Evolutionary conservation across 2,113 vertebrate genomes (phyloP), one percentile per base, ranked within the genome.

Genomic region (Halichoerus grypus): DNA sequence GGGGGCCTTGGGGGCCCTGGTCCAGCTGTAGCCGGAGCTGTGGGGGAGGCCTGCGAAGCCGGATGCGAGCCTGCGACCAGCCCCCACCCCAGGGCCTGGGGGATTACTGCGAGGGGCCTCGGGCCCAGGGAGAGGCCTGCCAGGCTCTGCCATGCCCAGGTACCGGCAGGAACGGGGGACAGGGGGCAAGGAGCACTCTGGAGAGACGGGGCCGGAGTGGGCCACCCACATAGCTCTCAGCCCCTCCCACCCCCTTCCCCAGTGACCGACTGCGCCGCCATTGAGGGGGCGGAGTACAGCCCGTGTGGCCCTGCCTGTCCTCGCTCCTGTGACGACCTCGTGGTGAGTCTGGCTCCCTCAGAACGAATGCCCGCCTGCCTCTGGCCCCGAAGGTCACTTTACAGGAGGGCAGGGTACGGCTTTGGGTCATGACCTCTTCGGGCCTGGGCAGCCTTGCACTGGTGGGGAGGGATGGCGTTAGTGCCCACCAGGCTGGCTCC

Each of bases 271-370:
- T 99, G 99, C 63, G 98, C 98, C 0, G 46, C 98, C 42, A 98
- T 99, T 2, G 89, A 98, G 4, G 99, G 99, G 8, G 98, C 99
- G 0, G 97, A 86, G 42, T 99, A 99, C 96, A 99, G 99, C 84
- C 98, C 97, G 96, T 99, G 99, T 76, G 99, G 99, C 0, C 99
- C 99, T 0, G 98, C 99, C 11, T 99, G 99, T 85, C 99, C 99
- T 55, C 99, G 99, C 21, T 99, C 99, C 88, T 99, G 99, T 94
- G 99, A 99, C 15, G 99, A 99, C 96, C 97, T 99, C 39, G 80
- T 98, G 92, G 99, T 99, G 97, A 99, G 99, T 90, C 65, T 36
- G n/a, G 79, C 39, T 57, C 67, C 59, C 33, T 24, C 1, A 3
- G 4, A n/a, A 46, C 3, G 1, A 51, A 53, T 2, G 1, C 19